phyloP scores from a whole-genome alignment of 2,797 vertebrate species.

The Trematomus bernacchii region DNA sequence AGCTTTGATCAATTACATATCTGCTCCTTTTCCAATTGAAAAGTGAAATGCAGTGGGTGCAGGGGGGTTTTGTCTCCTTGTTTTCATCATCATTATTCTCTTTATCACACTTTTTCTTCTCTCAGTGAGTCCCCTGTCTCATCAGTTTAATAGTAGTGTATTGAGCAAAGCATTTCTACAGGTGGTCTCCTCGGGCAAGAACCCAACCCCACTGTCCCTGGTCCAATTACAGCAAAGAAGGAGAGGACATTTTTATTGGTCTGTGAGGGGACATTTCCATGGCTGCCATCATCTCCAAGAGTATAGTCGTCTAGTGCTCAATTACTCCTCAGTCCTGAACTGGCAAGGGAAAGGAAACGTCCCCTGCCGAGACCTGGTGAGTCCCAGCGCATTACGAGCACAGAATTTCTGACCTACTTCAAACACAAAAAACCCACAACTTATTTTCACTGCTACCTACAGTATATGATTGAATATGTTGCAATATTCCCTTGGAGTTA shows the following conservation, averaged over 20 bases:
- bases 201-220: slow-evolving; percentile 73
- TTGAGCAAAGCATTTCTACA: slow-evolving; percentile 76
- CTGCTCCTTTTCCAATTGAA: slow-evolving; percentile 11
- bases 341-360: slow-evolving; percentile 61
- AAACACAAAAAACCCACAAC: slow-evolving; percentile 68
- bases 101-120: slow-evolving; percentile 44
- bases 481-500: slow-evolving; percentile 47
- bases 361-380: slow-evolving; percentile 68
- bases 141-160: slow-evolving; percentile 74
- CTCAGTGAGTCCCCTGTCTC: slow-evolving; percentile 61
- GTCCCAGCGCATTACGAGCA: slow-evolving; percentile 69
- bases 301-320: slow-evolving; percentile 73
- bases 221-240: slow-evolving; percentile 82
- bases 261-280: slow-evolving; percentile 78
- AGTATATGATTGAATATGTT: slow-evolving; percentile 63
- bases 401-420: slow-evolving; percentile 83
- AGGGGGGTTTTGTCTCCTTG: slow-evolving; percentile 19
- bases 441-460: slow-evolving; percentile 66
- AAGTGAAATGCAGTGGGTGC: slow-evolving; percentile 17
- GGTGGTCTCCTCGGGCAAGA: slow-evolving; percentile 73
- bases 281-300: slow-evolving; percentile 67
- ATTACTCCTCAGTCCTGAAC: slow-evolving; percentile 73
- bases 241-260: slow-evolving; percentile 78
- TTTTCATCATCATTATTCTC: slow-evolving; percentile 57
- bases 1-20: slow-evolving; percentile 14